phyloP scores from a whole-genome alignment of 2,797 vertebrate genomes.

The Fistularia tabacaria region DNA sequence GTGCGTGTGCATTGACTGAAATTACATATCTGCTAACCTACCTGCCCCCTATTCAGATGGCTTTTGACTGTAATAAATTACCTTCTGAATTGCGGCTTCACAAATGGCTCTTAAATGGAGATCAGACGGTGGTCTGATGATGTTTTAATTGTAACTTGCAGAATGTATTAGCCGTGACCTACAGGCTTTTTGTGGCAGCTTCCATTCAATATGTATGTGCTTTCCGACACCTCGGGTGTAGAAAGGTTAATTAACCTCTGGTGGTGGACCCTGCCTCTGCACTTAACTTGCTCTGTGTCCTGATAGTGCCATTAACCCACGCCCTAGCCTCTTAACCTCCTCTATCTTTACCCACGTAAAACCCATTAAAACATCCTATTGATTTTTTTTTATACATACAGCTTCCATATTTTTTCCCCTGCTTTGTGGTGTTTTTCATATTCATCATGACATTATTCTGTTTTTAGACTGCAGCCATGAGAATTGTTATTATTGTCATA shows the following conservation, averaged over 20 bases:
- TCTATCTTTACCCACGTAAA: slow-evolving; percentile 86
- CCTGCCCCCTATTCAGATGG: slow-evolving; percentile 59
- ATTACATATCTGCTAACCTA: slow-evolving; percentile 72
- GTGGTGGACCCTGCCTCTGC: slow-evolving; percentile 88
- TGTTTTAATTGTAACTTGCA: slow-evolving; percentile 77
- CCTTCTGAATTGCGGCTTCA: slow-evolving; percentile 64
- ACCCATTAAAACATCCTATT: slow-evolving; percentile 87
- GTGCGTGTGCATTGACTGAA: slow-evolving; percentile 63
- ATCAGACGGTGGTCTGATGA: slow-evolving; percentile 70
- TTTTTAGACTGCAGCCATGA: too few species aligned
- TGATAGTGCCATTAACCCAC: slow-evolving; percentile 93
- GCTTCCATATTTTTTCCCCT: slow-evolving; percentile 32
- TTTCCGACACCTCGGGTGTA: slow-evolving; percentile 77
- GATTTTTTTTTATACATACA: slow-evolving; percentile 70
- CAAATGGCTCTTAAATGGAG: slow-evolving; percentile 74
- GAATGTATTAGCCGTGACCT: slow-evolving; percentile 78
- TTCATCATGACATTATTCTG: slow-evolving; percentile 9
- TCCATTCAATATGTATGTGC: slow-evolving; percentile 76
- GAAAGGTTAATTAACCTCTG: slow-evolving; percentile 96
- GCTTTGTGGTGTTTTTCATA: slow-evolving; percentile 39
- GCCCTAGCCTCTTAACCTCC: slow-evolving; percentile 86
- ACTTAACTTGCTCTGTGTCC: slow-evolving; percentile 88
- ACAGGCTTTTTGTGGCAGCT: slow-evolving; percentile 72
- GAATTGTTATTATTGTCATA: too few species aligned
- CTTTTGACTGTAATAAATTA: slow-evolving; percentile 76